phyloP scores from a whole-genome alignment of 1,140 invertebrate genomes.

The Rhyacophila brunnea region DNA sequence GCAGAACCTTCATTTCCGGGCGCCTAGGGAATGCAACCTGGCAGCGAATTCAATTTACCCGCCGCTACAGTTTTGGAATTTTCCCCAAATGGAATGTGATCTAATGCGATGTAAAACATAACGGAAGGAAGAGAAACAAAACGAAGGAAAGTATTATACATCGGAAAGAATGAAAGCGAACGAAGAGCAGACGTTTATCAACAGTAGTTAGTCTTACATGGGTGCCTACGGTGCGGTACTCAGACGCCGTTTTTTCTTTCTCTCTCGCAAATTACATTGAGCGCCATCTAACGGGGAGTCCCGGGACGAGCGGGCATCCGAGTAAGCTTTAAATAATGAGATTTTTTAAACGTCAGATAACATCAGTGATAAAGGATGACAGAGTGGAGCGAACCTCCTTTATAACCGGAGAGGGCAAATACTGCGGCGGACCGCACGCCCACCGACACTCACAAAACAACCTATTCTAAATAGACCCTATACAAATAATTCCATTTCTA shows the following conservation, averaged over 20 bases:
- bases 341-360: conserved; percentile 35
- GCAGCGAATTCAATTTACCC: conserved; percentile 35
- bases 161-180: conserved; percentile 7
- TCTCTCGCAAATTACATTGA: conserved; percentile 21
- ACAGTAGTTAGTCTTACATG: conserved; percentile 30
- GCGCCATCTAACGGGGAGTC: conserved; percentile 2
- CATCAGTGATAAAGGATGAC: conserved; percentile 32
- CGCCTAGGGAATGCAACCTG: conserved; percentile 32
- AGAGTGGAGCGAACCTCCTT: background rate
- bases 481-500: no score
- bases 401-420: background rate
- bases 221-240: conserved; percentile 18
- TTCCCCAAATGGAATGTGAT: conserved; percentile 32
- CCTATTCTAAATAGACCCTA: no score
- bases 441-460: background rate
- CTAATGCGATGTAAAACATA: conserved; percentile 27
- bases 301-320: conserved; percentile 9
- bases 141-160: conserved; percentile 13
- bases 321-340: conserved; percentile 35
- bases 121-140: conserved; percentile 5
- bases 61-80: conserved; percentile 31
- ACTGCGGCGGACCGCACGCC: background rate
- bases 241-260: conserved; percentile 13
- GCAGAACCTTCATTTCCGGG: conserved; percentile 18
- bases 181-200: conserved; percentile 23